Evolutionary conservation across 2,888 invertebrate genomes (phyloP).

Genomic region (Limnephilus lunatus): DNA sequence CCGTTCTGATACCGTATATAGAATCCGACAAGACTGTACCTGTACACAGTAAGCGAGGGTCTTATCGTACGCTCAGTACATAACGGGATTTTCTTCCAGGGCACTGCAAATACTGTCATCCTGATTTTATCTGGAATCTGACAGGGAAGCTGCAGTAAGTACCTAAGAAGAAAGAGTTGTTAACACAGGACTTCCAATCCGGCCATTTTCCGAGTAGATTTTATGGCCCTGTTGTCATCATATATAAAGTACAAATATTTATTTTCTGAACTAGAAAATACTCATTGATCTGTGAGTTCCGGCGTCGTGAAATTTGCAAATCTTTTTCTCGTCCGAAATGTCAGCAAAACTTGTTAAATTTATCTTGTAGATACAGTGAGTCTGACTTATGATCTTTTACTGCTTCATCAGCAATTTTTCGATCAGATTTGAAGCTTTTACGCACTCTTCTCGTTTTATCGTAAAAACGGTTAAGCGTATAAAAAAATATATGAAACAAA

Average conservation of each 20-base stretch:
- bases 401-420: too few relatives aligned
- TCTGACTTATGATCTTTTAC: too few relatives aligned
- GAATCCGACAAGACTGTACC: background rate
- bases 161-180: background rate
- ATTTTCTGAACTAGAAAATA: too few relatives aligned
- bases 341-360: too few relatives aligned
- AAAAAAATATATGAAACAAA: too few relatives aligned
- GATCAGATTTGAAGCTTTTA: too few relatives aligned
- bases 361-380: too few relatives aligned
- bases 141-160: background rate
- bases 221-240: background rate
- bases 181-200: background rate
- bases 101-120: background rate
- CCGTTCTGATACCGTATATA: background rate
- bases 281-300: too few relatives aligned
- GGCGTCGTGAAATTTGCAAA: background rate
- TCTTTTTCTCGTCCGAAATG: background rate
- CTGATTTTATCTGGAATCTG: background rate
- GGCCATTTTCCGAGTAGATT: background rate
- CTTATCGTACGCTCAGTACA: background rate
- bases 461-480: too few relatives aligned
- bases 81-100: background rate
- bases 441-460: too few relatives aligned
- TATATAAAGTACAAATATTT: too few relatives aligned
- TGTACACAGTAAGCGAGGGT: background rate